Conservation (phyloP, 1,140 invertebrate genomes). For the Dendrolimus kikuchii region DNA sequence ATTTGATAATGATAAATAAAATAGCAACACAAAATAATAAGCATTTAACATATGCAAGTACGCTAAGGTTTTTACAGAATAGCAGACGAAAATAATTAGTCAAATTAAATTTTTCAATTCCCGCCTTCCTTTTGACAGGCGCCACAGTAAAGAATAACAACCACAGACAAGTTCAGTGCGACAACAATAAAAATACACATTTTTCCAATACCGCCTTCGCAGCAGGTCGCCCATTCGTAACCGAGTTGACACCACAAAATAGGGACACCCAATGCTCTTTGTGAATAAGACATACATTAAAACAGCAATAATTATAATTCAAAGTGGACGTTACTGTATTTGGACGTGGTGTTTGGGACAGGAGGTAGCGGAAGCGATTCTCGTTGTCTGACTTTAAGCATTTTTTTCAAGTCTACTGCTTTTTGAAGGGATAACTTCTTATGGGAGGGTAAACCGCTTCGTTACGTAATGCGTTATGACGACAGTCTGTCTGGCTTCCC, state of each 20-base stretch:
- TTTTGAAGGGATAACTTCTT: no score
- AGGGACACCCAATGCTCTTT: constrained; percentile 53
- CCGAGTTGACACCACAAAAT: constrained; percentile 40
- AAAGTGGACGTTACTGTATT: constrained; percentile 45
- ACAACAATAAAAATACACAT: constrained; percentile 11
- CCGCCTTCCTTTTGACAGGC: not conserved
- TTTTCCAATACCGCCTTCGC: constrained; percentile 34
- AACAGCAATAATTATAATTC: constrained; percentile 61
- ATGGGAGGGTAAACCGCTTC: no score
- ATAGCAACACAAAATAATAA: no score
- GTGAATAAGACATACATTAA: constrained; percentile 66
- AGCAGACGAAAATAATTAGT: no score
- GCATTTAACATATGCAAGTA: no score
- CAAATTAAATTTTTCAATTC: no score
- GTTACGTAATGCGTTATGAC: no score
- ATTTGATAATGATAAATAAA: no score
- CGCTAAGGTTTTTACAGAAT: no score
- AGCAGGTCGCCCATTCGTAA: constrained; percentile 39
- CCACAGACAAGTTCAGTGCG: not conserved
- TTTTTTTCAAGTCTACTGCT: no score
- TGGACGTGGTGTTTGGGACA: constrained; percentile 2
- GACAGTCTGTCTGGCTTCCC: no score
- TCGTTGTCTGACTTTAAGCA: constrained; percentile 8
- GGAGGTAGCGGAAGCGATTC: not conserved
- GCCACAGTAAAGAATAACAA: not conserved